These are phyloP conservation scores for Alfaro cultratus DNA, from an alignment of 2,797 vertebrate genomes.

Conservation along the genomic window DNA sequence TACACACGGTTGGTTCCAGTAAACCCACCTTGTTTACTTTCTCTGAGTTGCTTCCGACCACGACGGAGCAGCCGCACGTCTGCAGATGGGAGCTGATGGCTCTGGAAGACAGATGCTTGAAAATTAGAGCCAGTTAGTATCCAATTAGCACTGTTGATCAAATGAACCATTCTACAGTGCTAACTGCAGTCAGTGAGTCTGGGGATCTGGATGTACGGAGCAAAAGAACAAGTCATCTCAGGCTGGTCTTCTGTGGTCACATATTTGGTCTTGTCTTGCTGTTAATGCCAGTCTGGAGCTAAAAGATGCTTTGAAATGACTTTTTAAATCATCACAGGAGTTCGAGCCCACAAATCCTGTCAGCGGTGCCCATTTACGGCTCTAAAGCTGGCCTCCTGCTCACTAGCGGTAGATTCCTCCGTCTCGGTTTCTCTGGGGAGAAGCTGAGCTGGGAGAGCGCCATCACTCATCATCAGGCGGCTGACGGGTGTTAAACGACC, in stretches of 20 bases:
- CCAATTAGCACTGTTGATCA: neutral
- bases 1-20: neutral
- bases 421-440: slow-evolving; percentile 39
- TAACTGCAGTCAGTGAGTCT: neutral
- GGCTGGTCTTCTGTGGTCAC: neutral
- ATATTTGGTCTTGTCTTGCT: neutral
- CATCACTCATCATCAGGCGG: slow-evolving; percentile 67
- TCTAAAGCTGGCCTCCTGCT: slow-evolving; percentile 20
- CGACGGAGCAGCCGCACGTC: slow-evolving; percentile 97
- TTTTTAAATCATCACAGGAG: slow-evolving; percentile 30
- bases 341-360: slow-evolving; percentile 17
- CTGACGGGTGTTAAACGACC: slow-evolving; percentile 67
- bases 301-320: neutral
- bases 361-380: slow-evolving; percentile 23
- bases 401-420: slow-evolving; percentile 35
- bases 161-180: slow-evolving; percentile 33
- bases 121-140: slow-evolving; percentile 33
- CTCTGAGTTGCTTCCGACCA: slow-evolving; percentile 96
- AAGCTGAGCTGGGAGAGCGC: slow-evolving; percentile 48
- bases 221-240: neutral
- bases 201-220: neutral
- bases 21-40: slow-evolving; percentile 96
- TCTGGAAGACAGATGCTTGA: slow-evolving; percentile 76
- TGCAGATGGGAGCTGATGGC: slow-evolving; percentile 98
- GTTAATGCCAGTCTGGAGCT: neutral